Conservation (phyloP, 2,888 invertebrate species). For the Eueremaeus valkanovi region DNA sequence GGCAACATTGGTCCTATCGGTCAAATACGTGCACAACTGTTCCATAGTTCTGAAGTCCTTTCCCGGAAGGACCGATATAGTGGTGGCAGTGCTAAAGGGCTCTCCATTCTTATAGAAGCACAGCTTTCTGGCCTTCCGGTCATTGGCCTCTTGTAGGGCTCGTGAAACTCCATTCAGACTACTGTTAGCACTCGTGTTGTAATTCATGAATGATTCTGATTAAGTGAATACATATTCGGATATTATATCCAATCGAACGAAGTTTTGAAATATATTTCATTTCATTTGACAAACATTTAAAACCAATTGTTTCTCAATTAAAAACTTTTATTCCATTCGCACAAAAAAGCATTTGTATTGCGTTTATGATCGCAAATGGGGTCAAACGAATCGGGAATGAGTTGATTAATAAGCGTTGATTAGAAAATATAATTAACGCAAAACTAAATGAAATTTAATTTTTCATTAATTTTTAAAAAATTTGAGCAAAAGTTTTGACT, state of each 20-base stretch:
- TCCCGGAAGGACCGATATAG: constrained; percentile 81
- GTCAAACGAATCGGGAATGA: constrained; percentile 10
- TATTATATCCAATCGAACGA: not conserved
- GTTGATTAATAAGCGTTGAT: constrained; percentile 14
- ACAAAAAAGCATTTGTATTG: not conserved
- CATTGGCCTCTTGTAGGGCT: constrained; percentile 41
- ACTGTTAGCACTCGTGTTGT: not conserved
- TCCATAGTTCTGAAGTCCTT: constrained; percentile 80
- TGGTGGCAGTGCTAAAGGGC: constrained; percentile 82
- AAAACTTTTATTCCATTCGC: not conserved
- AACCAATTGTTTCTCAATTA: not conserved
- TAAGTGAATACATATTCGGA: not conserved
- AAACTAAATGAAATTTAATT: too few species aligned
- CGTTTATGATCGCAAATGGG: constrained; percentile 18
- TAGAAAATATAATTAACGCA: too few species aligned
- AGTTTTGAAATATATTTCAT: not conserved
- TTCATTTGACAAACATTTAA: not conserved
- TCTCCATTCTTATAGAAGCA: constrained; percentile 92
- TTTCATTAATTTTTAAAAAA: too few species aligned
- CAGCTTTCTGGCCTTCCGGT: constrained; percentile 60
- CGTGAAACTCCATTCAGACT: constrained; percentile 32
- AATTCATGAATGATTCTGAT: constrained; percentile 14
- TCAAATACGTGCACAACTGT: constrained; percentile 76
- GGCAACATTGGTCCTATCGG: constrained; percentile 73
- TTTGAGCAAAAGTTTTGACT: not conserved